phyloP scores from a whole-genome alignment of 2,888 invertebrate genomes.

The Smittia aterrima region DNA sequence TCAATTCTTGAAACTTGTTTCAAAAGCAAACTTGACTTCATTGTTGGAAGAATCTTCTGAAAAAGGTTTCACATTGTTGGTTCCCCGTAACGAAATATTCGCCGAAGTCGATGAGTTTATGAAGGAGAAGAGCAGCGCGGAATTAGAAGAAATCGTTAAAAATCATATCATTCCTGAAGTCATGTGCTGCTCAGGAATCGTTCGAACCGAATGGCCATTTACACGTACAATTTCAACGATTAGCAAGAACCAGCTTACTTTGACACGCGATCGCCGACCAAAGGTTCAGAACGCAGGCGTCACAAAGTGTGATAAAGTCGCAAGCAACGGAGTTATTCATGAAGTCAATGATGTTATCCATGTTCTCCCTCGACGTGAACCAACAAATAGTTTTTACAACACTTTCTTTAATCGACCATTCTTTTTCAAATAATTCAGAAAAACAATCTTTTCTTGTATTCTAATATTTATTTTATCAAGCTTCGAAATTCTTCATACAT shows the following conservation, averaged over 20 bases:
- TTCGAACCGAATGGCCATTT: slow-evolving; percentile 54
- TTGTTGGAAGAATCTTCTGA: slow-evolving; percentile 48
- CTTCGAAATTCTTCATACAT: no score
- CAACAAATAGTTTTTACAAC: not conserved
- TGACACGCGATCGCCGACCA: slow-evolving; percentile 53
- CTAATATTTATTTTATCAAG: no score
- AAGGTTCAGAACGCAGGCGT: slow-evolving; percentile 53
- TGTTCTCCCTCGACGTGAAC: not conserved
- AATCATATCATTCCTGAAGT: slow-evolving; percentile 51
- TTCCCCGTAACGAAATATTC: slow-evolving; percentile 54
- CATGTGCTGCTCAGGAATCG: slow-evolving; percentile 54
- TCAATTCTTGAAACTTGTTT: slow-evolving; percentile 51
- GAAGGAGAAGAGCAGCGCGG: slow-evolving; percentile 44
- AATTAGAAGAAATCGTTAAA: slow-evolving; percentile 49
- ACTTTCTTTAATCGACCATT: slow-evolving; percentile 18
- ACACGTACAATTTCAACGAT: slow-evolving; percentile 52
- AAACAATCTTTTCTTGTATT: no score
- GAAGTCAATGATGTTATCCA: slow-evolving; percentile 53
- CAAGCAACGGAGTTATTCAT: slow-evolving; percentile 53
- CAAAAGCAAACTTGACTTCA: slow-evolving; percentile 50
- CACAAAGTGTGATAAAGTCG: slow-evolving; percentile 53
- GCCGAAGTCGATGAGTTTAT: slow-evolving; percentile 50
- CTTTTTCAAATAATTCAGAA: slow-evolving; percentile 11
- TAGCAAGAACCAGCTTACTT: slow-evolving; percentile 50
- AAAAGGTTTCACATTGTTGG: slow-evolving; percentile 50